Percentiles rank a stretch among this genome's conserved stretches.
These are phyloP conservation scores for Dryobota labecula DNA, from an alignment of 2,888 invertebrate genomes.

Conservation along the genomic window DNA sequence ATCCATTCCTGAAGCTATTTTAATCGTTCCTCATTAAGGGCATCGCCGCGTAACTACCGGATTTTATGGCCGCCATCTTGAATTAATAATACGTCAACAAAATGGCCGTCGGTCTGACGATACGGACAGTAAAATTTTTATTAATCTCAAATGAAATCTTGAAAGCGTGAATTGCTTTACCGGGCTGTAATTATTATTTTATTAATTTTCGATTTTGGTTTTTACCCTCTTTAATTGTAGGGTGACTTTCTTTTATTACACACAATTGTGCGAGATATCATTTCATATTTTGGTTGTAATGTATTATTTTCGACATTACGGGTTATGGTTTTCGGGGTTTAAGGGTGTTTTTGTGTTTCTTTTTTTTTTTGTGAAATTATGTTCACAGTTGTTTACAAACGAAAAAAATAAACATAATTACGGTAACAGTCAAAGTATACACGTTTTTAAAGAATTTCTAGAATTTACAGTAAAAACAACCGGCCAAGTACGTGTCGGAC, in stretches of 20 bases:
- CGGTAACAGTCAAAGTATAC: too few species aligned
- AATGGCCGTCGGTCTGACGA: constrained; percentile 76
- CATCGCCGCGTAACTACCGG: constrained; percentile 84
- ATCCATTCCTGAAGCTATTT: constrained; percentile 82
- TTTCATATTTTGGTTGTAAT: not conserved
- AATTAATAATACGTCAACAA: constrained; percentile 87
- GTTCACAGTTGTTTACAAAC: too few species aligned
- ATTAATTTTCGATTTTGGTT: constrained; percentile 69
- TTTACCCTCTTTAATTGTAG: constrained; percentile 45
- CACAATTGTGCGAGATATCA: constrained; percentile 9
- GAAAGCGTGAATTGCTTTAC: constrained; percentile 74
- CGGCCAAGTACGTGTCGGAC: too few species aligned
- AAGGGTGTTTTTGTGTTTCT: too few species aligned
- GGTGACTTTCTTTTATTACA: constrained; percentile 37
- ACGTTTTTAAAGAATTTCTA: too few species aligned
- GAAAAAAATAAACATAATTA: too few species aligned
- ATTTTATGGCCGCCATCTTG: constrained; percentile 86
- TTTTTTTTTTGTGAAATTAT: too few species aligned
- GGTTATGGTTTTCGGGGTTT: constrained; percentile 3
- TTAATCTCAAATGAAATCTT: constrained; percentile 81
- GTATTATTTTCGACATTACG: constrained; percentile 4
- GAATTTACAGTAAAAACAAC: too few species aligned
- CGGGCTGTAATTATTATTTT: constrained; percentile 75
- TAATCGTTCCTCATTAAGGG: constrained; percentile 88
- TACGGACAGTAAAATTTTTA: constrained; percentile 82